phyloP scores from a whole-genome alignment of 2,113 vertebrate genomes.

The Lanius collurio region DNA sequence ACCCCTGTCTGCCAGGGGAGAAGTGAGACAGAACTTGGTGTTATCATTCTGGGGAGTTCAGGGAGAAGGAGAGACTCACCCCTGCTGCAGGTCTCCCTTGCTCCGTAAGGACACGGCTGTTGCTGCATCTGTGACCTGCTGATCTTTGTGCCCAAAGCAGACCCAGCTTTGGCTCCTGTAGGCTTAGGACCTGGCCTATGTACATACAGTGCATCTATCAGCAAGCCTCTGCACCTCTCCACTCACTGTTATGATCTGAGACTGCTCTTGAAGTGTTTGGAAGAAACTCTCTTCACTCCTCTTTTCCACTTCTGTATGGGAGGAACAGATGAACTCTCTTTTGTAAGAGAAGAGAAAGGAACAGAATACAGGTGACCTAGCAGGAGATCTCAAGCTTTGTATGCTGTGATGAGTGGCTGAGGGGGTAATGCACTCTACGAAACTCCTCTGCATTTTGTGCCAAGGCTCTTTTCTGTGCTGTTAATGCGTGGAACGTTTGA shows the following conservation, averaged over 20 bases:
- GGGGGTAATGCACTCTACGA: background rate
- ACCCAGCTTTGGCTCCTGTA: background rate
- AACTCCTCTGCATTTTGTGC: background rate
- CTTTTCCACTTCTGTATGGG: background rate
- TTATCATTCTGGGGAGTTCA: rapidly evolving
- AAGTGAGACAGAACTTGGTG: background rate
- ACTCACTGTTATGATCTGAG: background rate
- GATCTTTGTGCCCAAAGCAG: background rate
- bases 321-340: background rate
- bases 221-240: background rate
- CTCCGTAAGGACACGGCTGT: background rate
- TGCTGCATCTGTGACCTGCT: background rate
- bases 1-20: background rate
- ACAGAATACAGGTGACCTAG: background rate
- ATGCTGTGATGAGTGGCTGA: background rate
- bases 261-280: background rate
- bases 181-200: background rate
- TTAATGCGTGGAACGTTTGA: background rate
- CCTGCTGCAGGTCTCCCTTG: background rate
- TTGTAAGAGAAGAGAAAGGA: background rate
- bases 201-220: background rate
- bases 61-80: background rate
- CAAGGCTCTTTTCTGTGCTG: background rate
- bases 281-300: background rate
- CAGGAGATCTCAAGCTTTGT: background rate